These are phyloP conservation scores for Neodiprion lecontei DNA, from an alignment of 1,140 invertebrate genomes.

Conservation along the genomic window DNA sequence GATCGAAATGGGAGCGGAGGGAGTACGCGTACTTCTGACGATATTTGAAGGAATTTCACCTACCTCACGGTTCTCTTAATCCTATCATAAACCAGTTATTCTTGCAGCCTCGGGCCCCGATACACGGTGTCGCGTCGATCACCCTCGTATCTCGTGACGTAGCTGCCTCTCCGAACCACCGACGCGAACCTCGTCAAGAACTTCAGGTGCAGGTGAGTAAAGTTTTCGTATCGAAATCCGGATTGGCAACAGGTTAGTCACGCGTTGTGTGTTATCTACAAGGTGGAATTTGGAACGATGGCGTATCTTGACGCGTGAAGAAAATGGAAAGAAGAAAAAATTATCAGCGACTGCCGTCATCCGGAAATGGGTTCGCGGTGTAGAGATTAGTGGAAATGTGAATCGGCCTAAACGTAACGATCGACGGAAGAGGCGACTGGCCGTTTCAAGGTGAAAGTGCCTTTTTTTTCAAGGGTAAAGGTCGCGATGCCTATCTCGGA, in stretches of 20 bases:
- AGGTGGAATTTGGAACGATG: not conserved
- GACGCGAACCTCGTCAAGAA: no score
- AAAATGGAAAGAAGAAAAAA: not conserved
- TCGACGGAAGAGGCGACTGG: not conserved
- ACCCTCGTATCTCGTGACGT: not conserved
- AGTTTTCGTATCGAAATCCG: no score
- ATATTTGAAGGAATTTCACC: not conserved
- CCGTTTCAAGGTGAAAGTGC: not conserved
- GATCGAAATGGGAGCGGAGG: conserved; percentile 3
- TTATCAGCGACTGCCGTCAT: not conserved
- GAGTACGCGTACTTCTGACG: not conserved
- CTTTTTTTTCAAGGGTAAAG: not conserved
- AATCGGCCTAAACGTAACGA: not conserved
- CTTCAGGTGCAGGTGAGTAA: no score
- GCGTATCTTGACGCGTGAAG: not conserved
- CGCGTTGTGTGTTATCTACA: no score
- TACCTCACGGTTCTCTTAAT: not conserved
- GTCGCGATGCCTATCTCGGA: not conserved
- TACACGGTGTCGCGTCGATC: not conserved
- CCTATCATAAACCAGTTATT: not conserved
- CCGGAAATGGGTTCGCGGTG: conserved; percentile 2
- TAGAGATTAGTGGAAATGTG: not conserved
- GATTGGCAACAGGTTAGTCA: no score
- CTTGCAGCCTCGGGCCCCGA: not conserved
- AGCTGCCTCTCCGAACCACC: not conserved